Evolutionary conservation across 2,888 invertebrate genomes (phyloP).

Genomic region (Drosophila antonietae): DNA sequence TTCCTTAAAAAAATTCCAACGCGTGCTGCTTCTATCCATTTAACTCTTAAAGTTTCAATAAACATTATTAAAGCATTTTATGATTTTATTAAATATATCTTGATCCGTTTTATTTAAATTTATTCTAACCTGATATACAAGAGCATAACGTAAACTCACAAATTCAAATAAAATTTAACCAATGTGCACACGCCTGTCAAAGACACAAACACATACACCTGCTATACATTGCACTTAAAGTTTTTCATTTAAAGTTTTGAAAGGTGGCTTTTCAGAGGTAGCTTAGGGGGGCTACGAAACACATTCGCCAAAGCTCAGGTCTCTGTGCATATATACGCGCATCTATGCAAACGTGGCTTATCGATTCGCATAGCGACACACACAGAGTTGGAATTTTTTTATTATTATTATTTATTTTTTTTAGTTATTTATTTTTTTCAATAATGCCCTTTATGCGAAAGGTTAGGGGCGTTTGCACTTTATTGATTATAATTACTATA

Average conservation of each 20-base stretch:
- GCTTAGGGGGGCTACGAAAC: constrained; percentile 6
- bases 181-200: constrained; percentile 38
- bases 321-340: background rate
- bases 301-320: background rate
- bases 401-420: constrained; percentile 16
- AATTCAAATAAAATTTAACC: constrained; percentile 27
- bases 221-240: constrained; percentile 61
- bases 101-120: background rate
- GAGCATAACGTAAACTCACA: background rate
- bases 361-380: constrained; percentile 70
- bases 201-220: constrained; percentile 3
- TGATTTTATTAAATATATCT: background rate
- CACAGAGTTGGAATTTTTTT: constrained; percentile 62
- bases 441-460: constrained; percentile 52
- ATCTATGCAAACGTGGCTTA: constrained; percentile 63
- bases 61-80: no score
- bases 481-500: constrained; percentile 71
- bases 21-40: no score
- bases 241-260: constrained; percentile 76
- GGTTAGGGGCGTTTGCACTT: constrained; percentile 56
- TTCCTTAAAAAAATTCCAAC: no score
- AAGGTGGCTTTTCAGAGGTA: constrained; percentile 39
- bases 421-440: constrained; percentile 37
- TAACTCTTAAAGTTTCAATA: no score
- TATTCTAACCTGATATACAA: background rate